Evolutionary conservation across 2,888 invertebrate species (phyloP).

Genomic region (Hermaeophaga mercurialis): DNA sequence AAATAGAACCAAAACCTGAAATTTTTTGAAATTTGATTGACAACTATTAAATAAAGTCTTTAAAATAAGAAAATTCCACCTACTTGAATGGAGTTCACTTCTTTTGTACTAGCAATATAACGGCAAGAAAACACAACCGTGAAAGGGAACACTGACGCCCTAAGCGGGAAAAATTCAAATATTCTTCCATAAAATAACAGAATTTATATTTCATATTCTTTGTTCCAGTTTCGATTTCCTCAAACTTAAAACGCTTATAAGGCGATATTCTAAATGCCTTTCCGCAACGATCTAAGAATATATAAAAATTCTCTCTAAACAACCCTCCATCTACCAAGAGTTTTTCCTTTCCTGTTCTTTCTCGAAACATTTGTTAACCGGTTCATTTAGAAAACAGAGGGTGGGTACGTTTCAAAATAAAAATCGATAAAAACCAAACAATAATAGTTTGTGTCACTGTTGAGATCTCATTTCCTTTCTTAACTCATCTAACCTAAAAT

Average conservation of each 20-base stretch:
- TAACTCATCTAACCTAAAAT: too few species aligned
- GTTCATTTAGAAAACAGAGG: too few species aligned
- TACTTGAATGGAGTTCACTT: background rate
- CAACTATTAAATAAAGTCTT: background rate
- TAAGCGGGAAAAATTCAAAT: background rate
- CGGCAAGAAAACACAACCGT: background rate
- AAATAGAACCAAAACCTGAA: background rate
- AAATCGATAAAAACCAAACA: too few species aligned
- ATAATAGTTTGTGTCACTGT: too few species aligned
- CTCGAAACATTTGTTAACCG: too few species aligned
- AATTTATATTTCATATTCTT: constrained; percentile 7
- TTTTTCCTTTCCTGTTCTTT: too few species aligned
- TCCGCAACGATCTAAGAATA: constrained; percentile 1
- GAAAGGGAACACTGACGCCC: background rate
- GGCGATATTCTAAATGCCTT: background rate
- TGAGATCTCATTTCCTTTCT: too few species aligned
- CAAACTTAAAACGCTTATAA: background rate
- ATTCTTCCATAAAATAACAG: constrained; percentile 2
- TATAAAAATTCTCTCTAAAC: constrained; percentile 13
- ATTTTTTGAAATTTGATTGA: background rate
- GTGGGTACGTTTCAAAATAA: too few species aligned
- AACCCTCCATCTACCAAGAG: too few species aligned
- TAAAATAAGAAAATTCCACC: background rate
- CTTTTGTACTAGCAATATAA: background rate
- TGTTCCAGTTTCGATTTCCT: constrained; percentile 6